Conservation (phyloP, 2,888 invertebrate genomes). For the Gari tellinella region DNA sequence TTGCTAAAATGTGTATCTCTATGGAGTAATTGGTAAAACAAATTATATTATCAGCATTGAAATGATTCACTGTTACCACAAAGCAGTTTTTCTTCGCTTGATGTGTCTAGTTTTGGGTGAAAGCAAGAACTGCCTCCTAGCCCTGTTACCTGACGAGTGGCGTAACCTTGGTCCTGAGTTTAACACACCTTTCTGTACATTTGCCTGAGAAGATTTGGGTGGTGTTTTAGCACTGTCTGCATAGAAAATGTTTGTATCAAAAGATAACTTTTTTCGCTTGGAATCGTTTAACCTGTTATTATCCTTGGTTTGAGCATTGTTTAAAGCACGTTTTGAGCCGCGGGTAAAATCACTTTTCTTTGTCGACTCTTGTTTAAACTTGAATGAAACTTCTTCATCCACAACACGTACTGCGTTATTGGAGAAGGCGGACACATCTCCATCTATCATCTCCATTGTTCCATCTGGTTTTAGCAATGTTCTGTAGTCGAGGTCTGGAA, state of each 20-base stretch:
- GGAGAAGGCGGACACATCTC: conserved; percentile 9
- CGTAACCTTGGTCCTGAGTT: too few species aligned
- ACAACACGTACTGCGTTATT: conserved; percentile 38
- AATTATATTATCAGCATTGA: too few species aligned
- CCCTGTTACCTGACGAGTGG: too few species aligned
- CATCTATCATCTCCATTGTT: not conserved
- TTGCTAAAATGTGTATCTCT: too few species aligned
- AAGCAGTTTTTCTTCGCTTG: conserved; percentile 52
- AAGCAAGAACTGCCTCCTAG: not conserved
- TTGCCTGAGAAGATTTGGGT: too few species aligned
- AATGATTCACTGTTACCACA: conserved; percentile 29
- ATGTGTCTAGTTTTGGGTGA: conserved; percentile 10
- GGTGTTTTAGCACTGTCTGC: not conserved
- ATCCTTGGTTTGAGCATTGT: not conserved
- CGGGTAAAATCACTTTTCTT: not conserved
- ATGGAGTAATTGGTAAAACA: too few species aligned
- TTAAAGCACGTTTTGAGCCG: conserved; percentile 24
- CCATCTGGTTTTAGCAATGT: too few species aligned
- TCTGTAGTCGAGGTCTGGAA: not conserved
- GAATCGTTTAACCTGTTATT: not conserved
- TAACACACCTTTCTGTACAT: too few species aligned
- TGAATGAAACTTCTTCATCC: conserved; percentile 64
- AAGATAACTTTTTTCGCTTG: conserved; percentile 24
- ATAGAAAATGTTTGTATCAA: conserved; percentile 19
- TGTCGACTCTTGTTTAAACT: conserved; percentile 37